phyloP scores from a whole-genome alignment of 2,113 vertebrate species.

The Lepus americanus region DNA sequence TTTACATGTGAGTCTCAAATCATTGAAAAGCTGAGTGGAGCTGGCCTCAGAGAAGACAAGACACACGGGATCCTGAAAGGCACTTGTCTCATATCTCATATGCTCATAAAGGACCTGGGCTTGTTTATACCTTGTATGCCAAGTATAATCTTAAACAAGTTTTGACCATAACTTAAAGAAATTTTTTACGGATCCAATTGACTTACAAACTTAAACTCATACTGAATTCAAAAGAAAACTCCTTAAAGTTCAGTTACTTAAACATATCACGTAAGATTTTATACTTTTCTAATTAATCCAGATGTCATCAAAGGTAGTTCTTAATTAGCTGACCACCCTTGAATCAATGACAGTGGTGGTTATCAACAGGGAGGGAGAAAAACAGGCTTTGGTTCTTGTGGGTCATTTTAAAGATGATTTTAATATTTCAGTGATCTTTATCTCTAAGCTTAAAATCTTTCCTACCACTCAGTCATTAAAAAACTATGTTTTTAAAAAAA shows the following conservation, averaged over 20 bases:
- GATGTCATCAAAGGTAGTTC: conserved; percentile 68
- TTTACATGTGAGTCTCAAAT: conserved; percentile 25
- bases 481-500: conserved; percentile 54
- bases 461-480: not conserved
- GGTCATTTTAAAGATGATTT: conserved; percentile 79
- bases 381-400: not conserved
- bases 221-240: conserved; percentile 61
- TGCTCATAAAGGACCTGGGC: conserved; percentile 49
- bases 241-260: conserved; percentile 49
- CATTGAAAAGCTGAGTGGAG: conserved; percentile 16
- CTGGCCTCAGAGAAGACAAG: conserved; percentile 20
- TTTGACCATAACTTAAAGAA: conserved; percentile 57
- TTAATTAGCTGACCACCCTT: conserved; percentile 71
- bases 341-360: conserved; percentile 69
- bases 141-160: conserved; percentile 64
- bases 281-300: conserved; percentile 63
- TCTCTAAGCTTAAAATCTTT: conserved; percentile 41
- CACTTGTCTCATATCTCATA: conserved; percentile 44
- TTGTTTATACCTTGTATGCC: conserved; percentile 36
- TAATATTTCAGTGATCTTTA: conserved; percentile 71
- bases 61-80: not conserved
- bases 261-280: conserved; percentile 50
- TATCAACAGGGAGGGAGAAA: not conserved
- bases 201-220: conserved; percentile 47
- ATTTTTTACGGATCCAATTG: conserved; percentile 57